A percentile compares a stretch with the other conserved stretches of the same genome.
phyloP scores from a whole-genome alignment of 1,140 invertebrate species.

The Cardiocondyla obscurior region DNA sequence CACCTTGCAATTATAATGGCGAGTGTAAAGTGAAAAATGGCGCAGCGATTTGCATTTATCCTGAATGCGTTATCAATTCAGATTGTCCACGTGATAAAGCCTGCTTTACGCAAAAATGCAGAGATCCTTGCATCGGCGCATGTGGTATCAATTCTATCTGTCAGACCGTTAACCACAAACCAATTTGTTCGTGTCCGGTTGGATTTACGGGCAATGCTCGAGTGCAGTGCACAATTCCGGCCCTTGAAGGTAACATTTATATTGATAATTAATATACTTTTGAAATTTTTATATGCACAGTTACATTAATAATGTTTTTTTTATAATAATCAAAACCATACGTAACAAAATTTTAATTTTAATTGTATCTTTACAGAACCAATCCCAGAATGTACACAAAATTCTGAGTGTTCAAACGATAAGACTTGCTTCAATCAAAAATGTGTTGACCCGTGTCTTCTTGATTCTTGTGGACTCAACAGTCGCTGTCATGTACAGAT shows the following conservation, averaged over 20 bases:
- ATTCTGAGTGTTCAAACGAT: slow-evolving; percentile 92
- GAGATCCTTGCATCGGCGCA: slow-evolving; percentile 91
- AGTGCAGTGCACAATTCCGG: slow-evolving; percentile 86
- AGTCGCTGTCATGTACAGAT: slow-evolving; percentile 92
- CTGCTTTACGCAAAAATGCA: slow-evolving; percentile 92
- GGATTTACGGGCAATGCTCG: slow-evolving; percentile 92
- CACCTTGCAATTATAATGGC: slow-evolving; percentile 91
- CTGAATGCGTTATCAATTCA: slow-evolving; percentile 93
- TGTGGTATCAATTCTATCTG: slow-evolving; percentile 95
- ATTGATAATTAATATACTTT: neutral
- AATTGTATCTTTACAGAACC: slow-evolving; percentile 79
- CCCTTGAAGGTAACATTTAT: slow-evolving; percentile 70
- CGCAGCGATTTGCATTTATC: slow-evolving; percentile 90
- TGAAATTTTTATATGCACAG: neutral
- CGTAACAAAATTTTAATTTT: neutral
- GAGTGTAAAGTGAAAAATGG: slow-evolving; percentile 90
- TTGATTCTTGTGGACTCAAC: slow-evolving; percentile 90
- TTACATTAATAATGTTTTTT: neutral
- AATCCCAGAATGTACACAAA: slow-evolving; percentile 90
- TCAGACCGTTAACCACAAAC: slow-evolving; percentile 91
- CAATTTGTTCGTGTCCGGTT: slow-evolving; percentile 91
- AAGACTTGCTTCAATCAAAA: slow-evolving; percentile 92
- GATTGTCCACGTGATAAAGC: slow-evolving; percentile 92
- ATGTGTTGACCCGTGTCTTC: slow-evolving; percentile 91
- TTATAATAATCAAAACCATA: neutral